phyloP scores from a whole-genome alignment of 2,888 invertebrate genomes.

The Mythimna albipuncta region DNA sequence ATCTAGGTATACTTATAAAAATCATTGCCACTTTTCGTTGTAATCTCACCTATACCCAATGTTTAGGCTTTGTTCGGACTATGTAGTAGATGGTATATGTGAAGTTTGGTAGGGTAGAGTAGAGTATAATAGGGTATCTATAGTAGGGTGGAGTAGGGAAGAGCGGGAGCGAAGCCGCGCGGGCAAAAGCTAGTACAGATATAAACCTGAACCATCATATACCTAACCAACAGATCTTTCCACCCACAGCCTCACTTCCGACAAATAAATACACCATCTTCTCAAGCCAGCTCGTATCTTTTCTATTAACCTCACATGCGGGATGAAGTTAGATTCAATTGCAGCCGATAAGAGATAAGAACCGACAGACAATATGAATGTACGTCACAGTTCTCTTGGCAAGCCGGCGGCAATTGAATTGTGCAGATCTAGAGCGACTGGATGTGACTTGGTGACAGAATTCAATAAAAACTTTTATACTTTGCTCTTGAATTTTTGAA shows the following conservation, averaged over 20 bases:
- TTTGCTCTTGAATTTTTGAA: background rate
- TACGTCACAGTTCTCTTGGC: constrained; percentile 68
- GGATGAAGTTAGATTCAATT: constrained; percentile 44
- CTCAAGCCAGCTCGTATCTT: constrained; percentile 11
- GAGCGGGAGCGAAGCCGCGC: too few species aligned
- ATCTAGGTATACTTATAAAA: too few species aligned
- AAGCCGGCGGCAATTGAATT: constrained; percentile 44
- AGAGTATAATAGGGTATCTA: too few species aligned
- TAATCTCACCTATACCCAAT: too few species aligned
- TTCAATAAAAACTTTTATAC: background rate
- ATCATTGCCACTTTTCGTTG: too few species aligned
- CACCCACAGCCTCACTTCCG: background rate
- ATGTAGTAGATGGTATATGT: too few species aligned
- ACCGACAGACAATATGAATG: constrained; percentile 61
- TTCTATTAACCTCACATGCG: constrained; percentile 28
- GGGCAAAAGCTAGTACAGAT: too few species aligned
- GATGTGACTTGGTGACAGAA: constrained; percentile 46
- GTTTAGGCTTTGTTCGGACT: too few species aligned
- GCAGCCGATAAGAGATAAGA: constrained; percentile 34
- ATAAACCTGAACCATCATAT: too few species aligned
- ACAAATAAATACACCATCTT: background rate
- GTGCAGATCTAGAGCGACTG: constrained; percentile 32
- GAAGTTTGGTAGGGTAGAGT: too few species aligned
- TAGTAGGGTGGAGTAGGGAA: too few species aligned
- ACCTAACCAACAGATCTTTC: background rate